Evolutionary conservation across 2,888 invertebrate species (phyloP).

Genomic region (Sinhomidia bicolor): DNA sequence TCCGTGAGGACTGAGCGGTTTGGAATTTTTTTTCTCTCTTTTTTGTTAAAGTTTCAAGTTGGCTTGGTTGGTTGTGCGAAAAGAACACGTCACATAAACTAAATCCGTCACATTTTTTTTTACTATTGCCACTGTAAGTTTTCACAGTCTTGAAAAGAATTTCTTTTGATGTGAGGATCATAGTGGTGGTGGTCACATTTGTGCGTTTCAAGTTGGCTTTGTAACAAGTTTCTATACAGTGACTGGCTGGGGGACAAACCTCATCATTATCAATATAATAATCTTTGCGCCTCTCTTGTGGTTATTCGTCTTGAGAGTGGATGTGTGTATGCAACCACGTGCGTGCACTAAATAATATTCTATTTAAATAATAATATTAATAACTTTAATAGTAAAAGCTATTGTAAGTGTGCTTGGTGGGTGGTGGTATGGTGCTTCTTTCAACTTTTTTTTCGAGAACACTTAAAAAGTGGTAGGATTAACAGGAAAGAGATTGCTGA

Average conservation of each 20-base stretch:
- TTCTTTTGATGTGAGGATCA: conserved; percentile 22
- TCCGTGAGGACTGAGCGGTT: background rate
- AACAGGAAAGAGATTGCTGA: too few relatives aligned
- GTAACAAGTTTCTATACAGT: background rate
- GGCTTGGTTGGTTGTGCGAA: background rate
- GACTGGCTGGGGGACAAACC: background rate
- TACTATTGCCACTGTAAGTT: background rate
- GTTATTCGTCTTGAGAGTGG: background rate
- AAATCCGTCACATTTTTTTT: background rate
- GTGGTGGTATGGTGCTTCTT: background rate
- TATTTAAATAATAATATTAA: background rate
- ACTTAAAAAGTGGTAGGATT: background rate
- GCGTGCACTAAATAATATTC: background rate
- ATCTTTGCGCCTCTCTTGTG: background rate
- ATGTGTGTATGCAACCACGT: background rate
- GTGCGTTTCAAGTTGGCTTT: background rate
- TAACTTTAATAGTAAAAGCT: background rate
- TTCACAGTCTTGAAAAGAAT: conserved; percentile 8
- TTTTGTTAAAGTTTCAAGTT: background rate
- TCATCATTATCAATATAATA: background rate
- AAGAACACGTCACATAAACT: background rate
- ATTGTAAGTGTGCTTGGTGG: background rate
- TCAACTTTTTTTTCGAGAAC: background rate
- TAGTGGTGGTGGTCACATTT: background rate
- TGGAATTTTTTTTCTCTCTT: background rate